A percentile compares a stretch with the other conserved stretches of the same genome.
phyloP scores from a whole-genome alignment of 2,113 vertebrate genomes.

The Paracanthobrama guichenoti region DNA sequence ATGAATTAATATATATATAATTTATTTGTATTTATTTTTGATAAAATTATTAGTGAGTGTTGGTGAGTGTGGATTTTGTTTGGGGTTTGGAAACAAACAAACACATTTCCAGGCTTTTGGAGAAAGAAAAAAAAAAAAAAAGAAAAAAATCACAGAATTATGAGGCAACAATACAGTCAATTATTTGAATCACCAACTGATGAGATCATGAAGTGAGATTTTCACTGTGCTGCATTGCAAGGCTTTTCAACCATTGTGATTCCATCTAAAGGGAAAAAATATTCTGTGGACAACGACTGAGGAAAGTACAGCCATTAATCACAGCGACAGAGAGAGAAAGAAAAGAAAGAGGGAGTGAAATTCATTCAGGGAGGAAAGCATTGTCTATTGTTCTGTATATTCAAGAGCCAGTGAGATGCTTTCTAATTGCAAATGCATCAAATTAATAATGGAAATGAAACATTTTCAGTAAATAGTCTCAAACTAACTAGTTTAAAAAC shows the following conservation, averaged over 20 bases:
- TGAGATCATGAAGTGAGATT: constrained; percentile 50
- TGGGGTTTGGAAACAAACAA: not conserved
- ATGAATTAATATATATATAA: too few relatives aligned
- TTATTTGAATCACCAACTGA: not conserved
- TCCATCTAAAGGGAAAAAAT: constrained; percentile 39
- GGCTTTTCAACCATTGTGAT: constrained; percentile 47
- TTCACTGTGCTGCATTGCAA: constrained; percentile 20
- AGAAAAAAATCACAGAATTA: constrained; percentile 9
- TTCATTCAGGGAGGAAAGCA: constrained; percentile 7
- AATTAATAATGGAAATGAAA: constrained; percentile 9
- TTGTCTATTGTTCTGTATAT: constrained; percentile 15
- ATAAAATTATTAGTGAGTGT: not conserved
- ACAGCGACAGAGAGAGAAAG: constrained; percentile 22
- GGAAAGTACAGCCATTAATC: constrained; percentile 53
- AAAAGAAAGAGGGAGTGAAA: constrained; percentile 14
- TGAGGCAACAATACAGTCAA: not conserved
- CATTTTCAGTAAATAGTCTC: not conserved
- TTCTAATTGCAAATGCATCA: constrained; percentile 8
- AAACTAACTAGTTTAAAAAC: not conserved
- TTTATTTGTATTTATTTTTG: not conserved
- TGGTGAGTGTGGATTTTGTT: not conserved
- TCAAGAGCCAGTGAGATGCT: constrained; percentile 3
- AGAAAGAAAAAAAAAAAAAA: too few relatives aligned
- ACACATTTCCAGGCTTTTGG: not conserved
- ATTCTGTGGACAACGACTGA: constrained; percentile 46